A percentile compares a stretch with the other conserved stretches of the same genome.
phyloP scores from a whole-genome alignment of 2,113 vertebrate genomes.

The Corapipo altera region DNA sequence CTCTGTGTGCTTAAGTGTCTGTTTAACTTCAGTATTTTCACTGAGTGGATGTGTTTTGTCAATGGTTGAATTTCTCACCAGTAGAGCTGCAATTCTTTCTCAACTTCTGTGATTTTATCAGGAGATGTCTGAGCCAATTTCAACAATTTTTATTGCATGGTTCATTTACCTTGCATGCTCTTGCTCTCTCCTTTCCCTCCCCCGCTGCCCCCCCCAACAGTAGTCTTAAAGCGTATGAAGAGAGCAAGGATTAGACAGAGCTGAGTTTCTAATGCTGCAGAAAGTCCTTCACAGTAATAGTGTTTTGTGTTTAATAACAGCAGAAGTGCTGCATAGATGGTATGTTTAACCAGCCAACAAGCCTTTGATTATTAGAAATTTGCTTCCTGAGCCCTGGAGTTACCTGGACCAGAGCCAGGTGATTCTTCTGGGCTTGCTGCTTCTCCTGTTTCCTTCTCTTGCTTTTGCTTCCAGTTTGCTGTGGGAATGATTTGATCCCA shows the following conservation, averaged over 20 bases:
- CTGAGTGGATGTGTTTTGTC: not conserved
- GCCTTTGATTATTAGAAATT: not conserved
- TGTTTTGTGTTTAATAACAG: not conserved
- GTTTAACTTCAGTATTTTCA: not conserved
- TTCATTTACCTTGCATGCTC: constrained; percentile 28
- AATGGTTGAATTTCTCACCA: not conserved
- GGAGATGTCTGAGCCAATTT: constrained; percentile 37
- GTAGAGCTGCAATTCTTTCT: constrained; percentile 7
- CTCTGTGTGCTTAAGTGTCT: not conserved
- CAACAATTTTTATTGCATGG: constrained; percentile 36
- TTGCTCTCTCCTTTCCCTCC: not conserved
- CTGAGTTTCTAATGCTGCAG: not conserved
- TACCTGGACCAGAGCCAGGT: not conserved
- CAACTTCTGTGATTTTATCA: constrained; percentile 37
- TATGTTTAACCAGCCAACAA: not conserved
- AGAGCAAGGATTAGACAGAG: not conserved
- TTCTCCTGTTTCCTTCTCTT: not conserved
- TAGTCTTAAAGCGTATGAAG: not conserved
- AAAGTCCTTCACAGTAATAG: not conserved
- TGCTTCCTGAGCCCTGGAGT: not conserved
- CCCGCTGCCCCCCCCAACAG: not conserved
- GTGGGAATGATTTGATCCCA: not conserved
- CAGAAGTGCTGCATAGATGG: not conserved
- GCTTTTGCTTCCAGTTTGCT: not conserved
- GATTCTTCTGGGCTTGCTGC: not conserved